Percentiles rank a stretch among this genome's conserved stretches.
phyloP scores from a whole-genome alignment of 2,113 vertebrate species.

The Archilochus colubris region DNA sequence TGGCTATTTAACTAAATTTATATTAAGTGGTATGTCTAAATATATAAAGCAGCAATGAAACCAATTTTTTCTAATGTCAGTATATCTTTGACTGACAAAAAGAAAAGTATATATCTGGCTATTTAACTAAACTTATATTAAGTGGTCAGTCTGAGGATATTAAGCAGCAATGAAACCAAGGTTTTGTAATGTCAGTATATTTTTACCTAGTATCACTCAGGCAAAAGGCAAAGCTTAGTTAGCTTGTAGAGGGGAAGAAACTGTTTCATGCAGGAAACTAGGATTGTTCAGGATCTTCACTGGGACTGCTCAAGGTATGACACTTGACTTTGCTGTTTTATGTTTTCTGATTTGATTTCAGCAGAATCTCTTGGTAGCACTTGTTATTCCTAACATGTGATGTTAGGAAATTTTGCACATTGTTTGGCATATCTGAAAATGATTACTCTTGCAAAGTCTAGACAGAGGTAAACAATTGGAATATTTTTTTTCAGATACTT shows the following conservation, averaged over 20 bases:
- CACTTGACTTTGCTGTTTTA: slow-evolving; percentile 65
- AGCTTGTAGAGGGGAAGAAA: slow-evolving; percentile 25
- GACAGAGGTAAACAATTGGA: slow-evolving; percentile 55
- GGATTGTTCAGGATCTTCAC: slow-evolving; percentile 51
- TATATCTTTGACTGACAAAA: background rate
- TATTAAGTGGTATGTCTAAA: slow-evolving; percentile 46
- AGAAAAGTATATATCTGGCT: slow-evolving; percentile 66
- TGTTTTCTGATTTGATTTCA: slow-evolving; percentile 29
- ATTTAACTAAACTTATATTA: slow-evolving; percentile 54
- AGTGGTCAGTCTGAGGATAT: slow-evolving; percentile 56
- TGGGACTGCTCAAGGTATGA: slow-evolving; percentile 67
- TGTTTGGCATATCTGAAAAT: slow-evolving; percentile 70
- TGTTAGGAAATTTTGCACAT: slow-evolving; percentile 80
- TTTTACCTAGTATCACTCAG: slow-evolving; percentile 28
- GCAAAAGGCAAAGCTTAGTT: slow-evolving; percentile 24
- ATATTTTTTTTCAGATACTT: slow-evolving; percentile 47
- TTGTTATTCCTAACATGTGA: slow-evolving; percentile 60
- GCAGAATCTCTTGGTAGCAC: slow-evolving; percentile 72
- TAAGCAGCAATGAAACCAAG: slow-evolving; percentile 47
- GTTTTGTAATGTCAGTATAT: slow-evolving; percentile 37
- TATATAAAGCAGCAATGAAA: slow-evolving; percentile 65
- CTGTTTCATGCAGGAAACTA: slow-evolving; percentile 41
- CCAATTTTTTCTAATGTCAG: slow-evolving; percentile 13
- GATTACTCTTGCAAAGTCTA: slow-evolving; percentile 85
- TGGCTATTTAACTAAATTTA: slow-evolving; percentile 59